A percentile compares a stretch with the other conserved stretches of the same genome.
Evolutionary conservation across 2,797 vertebrate genomes (phyloP).

Genomic region (Florisuga fusca): DNA sequence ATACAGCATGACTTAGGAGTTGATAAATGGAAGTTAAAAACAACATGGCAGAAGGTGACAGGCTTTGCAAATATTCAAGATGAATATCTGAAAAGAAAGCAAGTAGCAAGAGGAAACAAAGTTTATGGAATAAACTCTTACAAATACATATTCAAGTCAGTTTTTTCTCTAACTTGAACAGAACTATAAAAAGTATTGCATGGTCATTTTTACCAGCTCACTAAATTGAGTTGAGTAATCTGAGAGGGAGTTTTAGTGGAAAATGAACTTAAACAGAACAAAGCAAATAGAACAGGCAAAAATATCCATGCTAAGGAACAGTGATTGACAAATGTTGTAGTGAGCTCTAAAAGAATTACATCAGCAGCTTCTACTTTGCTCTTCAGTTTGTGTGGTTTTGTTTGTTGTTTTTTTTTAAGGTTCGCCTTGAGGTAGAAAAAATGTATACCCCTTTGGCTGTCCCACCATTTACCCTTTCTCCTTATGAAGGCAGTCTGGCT

Average conservation of each 20-base stretch:
- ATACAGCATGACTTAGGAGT: background rate
- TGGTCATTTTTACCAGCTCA: background rate
- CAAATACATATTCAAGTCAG: background rate
- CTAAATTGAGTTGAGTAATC: background rate
- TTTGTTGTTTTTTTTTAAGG: background rate
- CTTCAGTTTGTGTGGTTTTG: background rate
- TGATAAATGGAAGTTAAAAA: background rate
- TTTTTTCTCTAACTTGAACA: background rate
- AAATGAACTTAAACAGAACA: background rate
- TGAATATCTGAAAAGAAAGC: background rate
- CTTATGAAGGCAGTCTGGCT: background rate
- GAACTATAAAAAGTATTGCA: background rate
- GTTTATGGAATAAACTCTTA: background rate
- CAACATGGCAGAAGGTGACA: background rate
- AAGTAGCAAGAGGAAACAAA: background rate
- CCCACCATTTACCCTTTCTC: background rate
- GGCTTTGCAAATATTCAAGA: background rate
- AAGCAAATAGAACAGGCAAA: background rate
- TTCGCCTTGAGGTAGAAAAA: background rate
- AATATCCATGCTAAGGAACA: rapidly evolving
- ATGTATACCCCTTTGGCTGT: background rate
- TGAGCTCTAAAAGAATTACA: background rate
- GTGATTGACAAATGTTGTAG: background rate
- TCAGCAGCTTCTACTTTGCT: background rate
- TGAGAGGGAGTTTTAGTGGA: background rate